Evolutionary conservation across 1,140 invertebrate species (phyloP).

Genomic region (Pseudoatta argentina): DNA sequence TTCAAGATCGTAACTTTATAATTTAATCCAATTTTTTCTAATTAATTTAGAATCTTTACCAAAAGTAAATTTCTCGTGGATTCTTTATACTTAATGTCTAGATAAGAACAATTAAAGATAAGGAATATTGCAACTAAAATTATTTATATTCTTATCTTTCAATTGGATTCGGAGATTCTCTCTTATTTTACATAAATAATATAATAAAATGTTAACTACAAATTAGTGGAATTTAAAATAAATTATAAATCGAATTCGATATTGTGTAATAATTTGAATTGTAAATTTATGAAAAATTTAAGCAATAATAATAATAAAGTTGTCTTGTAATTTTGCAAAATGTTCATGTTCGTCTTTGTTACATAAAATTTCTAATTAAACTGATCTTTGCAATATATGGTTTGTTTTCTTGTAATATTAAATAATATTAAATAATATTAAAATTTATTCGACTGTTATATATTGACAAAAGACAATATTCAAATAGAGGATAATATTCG

Average conservation of each 20-base stretch:
- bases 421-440: too few relatives aligned
- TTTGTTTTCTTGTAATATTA: too few relatives aligned
- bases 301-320: not conserved
- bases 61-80: not conserved
- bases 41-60: conserved; percentile 11
- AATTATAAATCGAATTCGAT: not conserved
- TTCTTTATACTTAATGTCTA: conserved; percentile 6
- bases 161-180: not conserved
- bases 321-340: too few relatives aligned
- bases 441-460: too few relatives aligned
- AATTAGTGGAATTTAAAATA: not conserved
- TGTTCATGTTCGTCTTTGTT: too few relatives aligned
- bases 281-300: not conserved
- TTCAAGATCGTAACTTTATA: not conserved
- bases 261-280: not conserved
- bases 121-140: conserved; percentile 3
- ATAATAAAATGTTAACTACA: not conserved
- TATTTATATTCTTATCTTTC: not conserved
- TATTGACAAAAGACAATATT: too few relatives aligned
- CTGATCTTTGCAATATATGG: too few relatives aligned
- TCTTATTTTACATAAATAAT: not conserved
- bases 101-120: not conserved
- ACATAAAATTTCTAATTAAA: too few relatives aligned
- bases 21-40: conserved; percentile 16
- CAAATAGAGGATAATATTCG: too few relatives aligned